Evolutionary conservation across 2,113 vertebrate genomes (phyloP).

Genomic region (Erinaceus europaeus): DNA sequence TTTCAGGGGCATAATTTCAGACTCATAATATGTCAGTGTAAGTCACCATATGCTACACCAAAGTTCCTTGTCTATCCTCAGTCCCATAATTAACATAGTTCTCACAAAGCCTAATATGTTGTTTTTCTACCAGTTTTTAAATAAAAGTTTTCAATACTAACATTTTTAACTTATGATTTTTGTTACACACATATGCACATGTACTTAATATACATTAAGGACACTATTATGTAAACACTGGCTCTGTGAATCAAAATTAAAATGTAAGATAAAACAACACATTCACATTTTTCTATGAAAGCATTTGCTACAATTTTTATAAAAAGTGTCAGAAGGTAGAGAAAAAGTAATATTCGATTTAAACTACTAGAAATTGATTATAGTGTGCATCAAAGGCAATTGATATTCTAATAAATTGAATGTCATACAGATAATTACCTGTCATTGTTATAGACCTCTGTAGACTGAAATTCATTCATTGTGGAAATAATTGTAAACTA

Average conservation of each 20-base stretch:
- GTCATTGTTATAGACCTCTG: constrained; percentile 39
- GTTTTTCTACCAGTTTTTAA: too few relatives aligned
- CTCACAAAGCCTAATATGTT: not conserved
- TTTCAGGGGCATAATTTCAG: too few relatives aligned
- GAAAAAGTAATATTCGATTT: constrained; percentile 31
- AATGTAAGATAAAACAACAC: not conserved
- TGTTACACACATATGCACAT: too few relatives aligned
- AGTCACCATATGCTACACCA: too few relatives aligned
- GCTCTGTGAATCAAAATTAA: not conserved
- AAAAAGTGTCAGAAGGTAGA: not conserved
- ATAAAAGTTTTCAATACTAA: too few relatives aligned
- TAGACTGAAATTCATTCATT: constrained; percentile 47
- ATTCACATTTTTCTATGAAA: not conserved
- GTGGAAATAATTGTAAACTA: constrained; percentile 48
- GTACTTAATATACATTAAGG: too few relatives aligned
- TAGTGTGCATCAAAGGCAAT: constrained; percentile 29
- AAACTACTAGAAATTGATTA: constrained; percentile 2
- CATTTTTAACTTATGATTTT: too few relatives aligned
- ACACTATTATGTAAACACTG: not conserved
- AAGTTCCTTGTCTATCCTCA: too few relatives aligned
- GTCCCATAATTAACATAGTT: not conserved
- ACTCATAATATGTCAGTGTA: too few relatives aligned
- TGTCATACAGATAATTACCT: constrained; percentile 51
- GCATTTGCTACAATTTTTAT: not conserved
- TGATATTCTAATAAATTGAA: constrained; percentile 38